Evolutionary conservation across 2,888 invertebrate species (phyloP), one percentile per base, ranked within the genome.

Genomic region (Drosophila pegasa): DNA sequence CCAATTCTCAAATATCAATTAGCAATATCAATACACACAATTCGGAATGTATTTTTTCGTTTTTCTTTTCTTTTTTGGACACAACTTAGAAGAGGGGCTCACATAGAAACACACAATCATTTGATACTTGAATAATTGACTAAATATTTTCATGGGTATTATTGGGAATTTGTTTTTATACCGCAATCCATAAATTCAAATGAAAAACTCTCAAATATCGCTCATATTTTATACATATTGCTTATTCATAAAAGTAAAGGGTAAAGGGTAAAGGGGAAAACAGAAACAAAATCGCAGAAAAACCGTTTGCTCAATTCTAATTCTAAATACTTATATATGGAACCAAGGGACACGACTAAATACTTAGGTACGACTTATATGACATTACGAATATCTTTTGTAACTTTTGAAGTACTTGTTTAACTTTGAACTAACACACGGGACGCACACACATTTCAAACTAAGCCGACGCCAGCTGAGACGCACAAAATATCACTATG

Each of bases 401-500:
- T 74, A 67, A 75, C 78, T 74, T 74, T 66, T 73, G 16, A 73
- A 74, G 78, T 74, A 73, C 29, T 40, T 78, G 74, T 61, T 74
- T 74, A 78, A 74, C 74, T 80, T 88, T 84, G 63, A 73, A 80
- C 84, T 71, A 75, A 81, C 73, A 67, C 78, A 71, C 67, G 61
- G 57, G 57, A 62, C 68, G 60, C 25, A 57, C 73, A 87, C 60
- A 68, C 56, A 78, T 45, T 69, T 68, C 57, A 25, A 65, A 70
- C 14, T 14, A 70, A 79, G 58, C 70, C 48, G 52, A 55, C 57
- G 57, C 51, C 43, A 56, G 25, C 4, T 12, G 51, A 25, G 51
- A 48, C 59, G 61, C 78, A 68, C 69, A 70, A 77, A 65, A 79
- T 80, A 80, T 83, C 80, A 80, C 76, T 72, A 72, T 60, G 65